phyloP scores from a whole-genome alignment of 1,140 invertebrate genomes.

The Leptinotarsa texana region DNA sequence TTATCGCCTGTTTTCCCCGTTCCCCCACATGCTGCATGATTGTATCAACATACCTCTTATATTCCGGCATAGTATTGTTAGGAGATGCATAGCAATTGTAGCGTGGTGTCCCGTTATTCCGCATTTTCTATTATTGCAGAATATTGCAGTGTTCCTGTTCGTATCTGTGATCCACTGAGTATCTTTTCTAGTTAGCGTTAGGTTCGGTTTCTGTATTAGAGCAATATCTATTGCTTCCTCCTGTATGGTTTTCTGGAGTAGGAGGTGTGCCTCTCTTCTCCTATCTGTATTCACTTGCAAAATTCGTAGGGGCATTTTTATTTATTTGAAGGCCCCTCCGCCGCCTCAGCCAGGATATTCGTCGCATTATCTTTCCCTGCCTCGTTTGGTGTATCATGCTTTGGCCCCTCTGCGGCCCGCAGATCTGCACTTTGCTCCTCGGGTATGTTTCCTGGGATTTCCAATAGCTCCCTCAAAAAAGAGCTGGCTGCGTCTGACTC shows the following conservation, averaged over 20 bases:
- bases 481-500: too few relatives aligned
- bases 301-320: not conserved
- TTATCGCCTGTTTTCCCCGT: not conserved
- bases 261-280: slow-evolving; percentile 5
- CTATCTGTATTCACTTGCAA: slow-evolving; percentile 3
- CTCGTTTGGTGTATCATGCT: too few relatives aligned
- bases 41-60: not conserved
- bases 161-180: not conserved
- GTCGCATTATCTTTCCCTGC: too few relatives aligned
- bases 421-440: too few relatives aligned
- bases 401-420: too few relatives aligned
- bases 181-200: not conserved
- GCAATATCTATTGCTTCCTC: not conserved
- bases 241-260: not conserved
- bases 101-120: not conserved
- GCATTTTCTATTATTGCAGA: slow-evolving; percentile 1
- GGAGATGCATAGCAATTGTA: not conserved
- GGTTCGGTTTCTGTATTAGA: not conserved
- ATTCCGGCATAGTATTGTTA: not conserved
- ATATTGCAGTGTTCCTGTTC: slow-evolving; percentile 2
- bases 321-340: too few relatives aligned
- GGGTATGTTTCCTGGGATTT: too few relatives aligned
- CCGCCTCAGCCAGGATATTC: too few relatives aligned
- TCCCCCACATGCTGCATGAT: not conserved
- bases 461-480: too few relatives aligned